Evolutionary conservation across 2,113 vertebrate genomes (phyloP).

Genomic region (Pangasianodon hypophthalmus): DNA sequence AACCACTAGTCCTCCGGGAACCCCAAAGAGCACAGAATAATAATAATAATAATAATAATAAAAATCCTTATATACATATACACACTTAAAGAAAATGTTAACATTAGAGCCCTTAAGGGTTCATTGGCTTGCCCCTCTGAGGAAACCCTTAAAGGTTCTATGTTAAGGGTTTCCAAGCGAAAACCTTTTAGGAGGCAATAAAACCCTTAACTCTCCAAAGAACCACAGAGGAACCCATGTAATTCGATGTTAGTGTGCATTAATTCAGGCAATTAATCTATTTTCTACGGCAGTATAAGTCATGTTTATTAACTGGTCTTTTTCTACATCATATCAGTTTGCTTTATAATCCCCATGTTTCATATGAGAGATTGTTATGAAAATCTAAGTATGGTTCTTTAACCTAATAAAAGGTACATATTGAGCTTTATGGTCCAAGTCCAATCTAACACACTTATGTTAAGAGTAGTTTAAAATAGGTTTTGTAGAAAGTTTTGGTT

Average conservation of each 20-base stretch:
- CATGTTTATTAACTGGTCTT: neutral
- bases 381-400: neutral
- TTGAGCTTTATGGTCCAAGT: neutral
- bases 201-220: neutral
- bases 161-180: neutral
- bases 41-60: neutral
- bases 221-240: neutral
- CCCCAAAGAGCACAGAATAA: neutral
- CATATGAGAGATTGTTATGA: neutral
- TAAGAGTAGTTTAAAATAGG: neutral
- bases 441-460: neutral
- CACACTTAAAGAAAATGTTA: neutral
- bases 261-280: neutral
- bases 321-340: neutral
- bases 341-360: neutral
- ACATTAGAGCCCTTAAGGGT: neutral
- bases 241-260: neutral
- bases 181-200: neutral
- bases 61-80: neutral
- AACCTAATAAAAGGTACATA: neutral
- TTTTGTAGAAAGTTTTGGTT: neutral
- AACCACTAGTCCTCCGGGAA: too few relatives aligned
- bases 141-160: neutral
- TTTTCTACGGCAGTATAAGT: neutral
- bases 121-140: neutral